Base-by-base conservation (phyloP, 2,797 vertebrate genomes). In the Dicrostonyx torquatus region DNA sequence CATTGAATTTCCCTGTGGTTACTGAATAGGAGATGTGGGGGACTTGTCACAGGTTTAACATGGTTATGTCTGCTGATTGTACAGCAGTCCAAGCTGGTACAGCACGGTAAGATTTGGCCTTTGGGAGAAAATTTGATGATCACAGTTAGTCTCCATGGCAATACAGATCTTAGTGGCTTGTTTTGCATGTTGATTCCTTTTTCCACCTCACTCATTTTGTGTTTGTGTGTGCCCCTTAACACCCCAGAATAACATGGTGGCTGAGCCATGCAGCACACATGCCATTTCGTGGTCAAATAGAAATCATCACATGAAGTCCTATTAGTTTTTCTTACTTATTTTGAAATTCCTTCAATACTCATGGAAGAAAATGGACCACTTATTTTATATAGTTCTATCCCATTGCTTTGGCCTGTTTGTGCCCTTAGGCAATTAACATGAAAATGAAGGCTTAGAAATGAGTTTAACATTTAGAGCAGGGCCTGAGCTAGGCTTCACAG, bases 21-120 rank as follows among this genome's bases (percentile, higher is more conserved):
- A 29, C 43, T 94, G 86, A 73, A 93, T 82, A 72, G 64, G 92
- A 96, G 89, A 85, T 53, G 76, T 79, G 37, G 90, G 62, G 62
- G 87, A 96, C 97, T 86, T 95, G 95, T 82, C 89, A 50, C 80
- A 84, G 85, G 77, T 96, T 31, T 48, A 80, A 70, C 76, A 45
- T 90, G 92, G 85, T 94, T 94, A 93, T 95, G 95, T 92, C 73
- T 94, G 58, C 96, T 97, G 91, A 96, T 66, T 87, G 91, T 60
- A 91, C 11, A 91, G 79, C 62, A 7, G 0, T 29, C 66, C 80
- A 96, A 70, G 5, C 94, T 96, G 82, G 96, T 96, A 94, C 34
- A 0, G 12, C 64, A 91, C 31, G 86, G 66, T 0, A 22, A 95
- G 92, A 93, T 93, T 68, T 20, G 90, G 53, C 58, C 43, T 55